Evolutionary conservation across 1,140 invertebrate genomes (phyloP), one percentile per base, ranked within the genome.

Genomic region (Trachymyrmex cornetzi): DNA sequence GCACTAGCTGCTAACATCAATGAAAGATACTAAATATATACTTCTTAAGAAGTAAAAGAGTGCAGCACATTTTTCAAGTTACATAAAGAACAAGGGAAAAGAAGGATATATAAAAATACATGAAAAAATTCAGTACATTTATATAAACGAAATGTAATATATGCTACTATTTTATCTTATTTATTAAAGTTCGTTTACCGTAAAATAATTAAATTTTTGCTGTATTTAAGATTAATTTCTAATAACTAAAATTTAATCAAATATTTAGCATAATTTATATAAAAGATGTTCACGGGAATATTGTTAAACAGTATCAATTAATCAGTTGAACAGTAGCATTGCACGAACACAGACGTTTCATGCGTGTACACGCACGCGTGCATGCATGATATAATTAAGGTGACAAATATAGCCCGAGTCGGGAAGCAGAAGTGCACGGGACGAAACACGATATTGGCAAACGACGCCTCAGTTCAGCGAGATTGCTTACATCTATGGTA

Each of bases 401-500:
- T 75, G 80, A 84, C 55, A 75, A 84, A 84, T 84, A 84, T 82
- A 84, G 69, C 69, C 69, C 3, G 69, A 84, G 55, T 50, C 19
- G 74, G 24, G 61, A 72, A 77, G 74, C 55, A 67, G 44, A 44
- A 66, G 44, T 55, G 67, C 14, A 27, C 24, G 66, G 59, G 50
- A 16, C 53, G 53, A 48, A 77, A 86, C 86, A 79, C 57, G 14
- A 88, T 72, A 88, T 88, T 61, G 77, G 74, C 72, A 88, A 87
- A 74, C 64, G 55, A 16, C 75, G 64, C 77, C 88, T 92, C 79
- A 34, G 79, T 91, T 90, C 90, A 87, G 89, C 82, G 75, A 86
- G 88, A 93, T 91, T 91, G 92, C 87, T 87, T 84, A 91, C 91
- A 93, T 91, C 89, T 90, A 92, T 92, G 91, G 89, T 88, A 93